Percentiles rank a stretch among this genome's conserved stretches.
Conservation (phyloP, 2,797 vertebrate species). For the Cynodonichthys magdalenae region DNA sequence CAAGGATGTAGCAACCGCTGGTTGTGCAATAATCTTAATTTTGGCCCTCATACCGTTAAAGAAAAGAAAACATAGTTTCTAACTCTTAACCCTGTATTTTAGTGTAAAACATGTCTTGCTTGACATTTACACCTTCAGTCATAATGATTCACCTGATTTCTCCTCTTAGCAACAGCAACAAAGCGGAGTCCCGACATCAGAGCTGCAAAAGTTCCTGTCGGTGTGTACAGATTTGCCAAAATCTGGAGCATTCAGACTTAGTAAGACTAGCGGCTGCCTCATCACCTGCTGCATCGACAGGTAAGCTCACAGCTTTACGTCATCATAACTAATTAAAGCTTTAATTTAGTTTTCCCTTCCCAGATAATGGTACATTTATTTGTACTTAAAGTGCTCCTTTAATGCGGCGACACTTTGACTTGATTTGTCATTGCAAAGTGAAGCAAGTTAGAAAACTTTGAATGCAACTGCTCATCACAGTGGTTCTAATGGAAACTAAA, state of each 20-base stretch:
- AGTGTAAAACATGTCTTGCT: neutral
- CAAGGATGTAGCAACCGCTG: too few relatives aligned
- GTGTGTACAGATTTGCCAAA: constrained; percentile 90
- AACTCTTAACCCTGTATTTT: neutral
- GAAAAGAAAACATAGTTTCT: neutral
- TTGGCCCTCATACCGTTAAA: too few relatives aligned
- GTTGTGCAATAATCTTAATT: too few relatives aligned
- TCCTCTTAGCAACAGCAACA: constrained; percentile 86
- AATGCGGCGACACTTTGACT: too few relatives aligned
- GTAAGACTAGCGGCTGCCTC: constrained; percentile 67
- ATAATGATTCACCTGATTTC: neutral
- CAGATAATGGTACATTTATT: neutral
- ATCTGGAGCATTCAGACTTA: constrained; percentile 88
- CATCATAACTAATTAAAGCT: neutral
- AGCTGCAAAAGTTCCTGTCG: constrained; percentile 87
- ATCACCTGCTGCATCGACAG: constrained; percentile 69
- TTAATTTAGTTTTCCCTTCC: too few relatives aligned
- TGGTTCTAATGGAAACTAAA: constrained; percentile 1
- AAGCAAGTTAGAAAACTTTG: too few relatives aligned
- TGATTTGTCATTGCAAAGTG: too few relatives aligned
- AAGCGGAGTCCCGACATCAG: constrained; percentile 85
- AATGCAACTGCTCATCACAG: neutral
- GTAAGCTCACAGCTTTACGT: constrained; percentile 42
- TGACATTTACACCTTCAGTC: neutral
- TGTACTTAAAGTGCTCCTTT: neutral